Evolutionary conservation across 2,113 vertebrate genomes (phyloP).

Genomic region (human (Homo sapiens)): GRCh38 chr6:95657501-95658000

Average conservation of each 20-base stretch:
- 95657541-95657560: background rate
- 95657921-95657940: background rate
- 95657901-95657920: background rate
- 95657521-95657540: background rate
- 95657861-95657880: background rate
- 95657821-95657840: background rate
- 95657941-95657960: background rate
- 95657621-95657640: background rate
- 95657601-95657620: background rate
- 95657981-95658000: background rate
- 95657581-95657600: background rate
- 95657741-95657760: background rate
- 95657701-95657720: background rate
- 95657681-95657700: background rate
- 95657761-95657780: background rate
- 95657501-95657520: background rate
- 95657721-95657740: background rate
- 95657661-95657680: background rate
- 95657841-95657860: background rate
- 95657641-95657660: background rate
- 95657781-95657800: background rate
- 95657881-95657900: background rate
- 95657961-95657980: background rate
- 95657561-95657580: background rate
- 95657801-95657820: background rate